A percentile compares a stretch with the other conserved stretches of the same genome.
Conservation (phyloP, 2,113 vertebrate species). For the Microcebus tavaratra region DNA sequence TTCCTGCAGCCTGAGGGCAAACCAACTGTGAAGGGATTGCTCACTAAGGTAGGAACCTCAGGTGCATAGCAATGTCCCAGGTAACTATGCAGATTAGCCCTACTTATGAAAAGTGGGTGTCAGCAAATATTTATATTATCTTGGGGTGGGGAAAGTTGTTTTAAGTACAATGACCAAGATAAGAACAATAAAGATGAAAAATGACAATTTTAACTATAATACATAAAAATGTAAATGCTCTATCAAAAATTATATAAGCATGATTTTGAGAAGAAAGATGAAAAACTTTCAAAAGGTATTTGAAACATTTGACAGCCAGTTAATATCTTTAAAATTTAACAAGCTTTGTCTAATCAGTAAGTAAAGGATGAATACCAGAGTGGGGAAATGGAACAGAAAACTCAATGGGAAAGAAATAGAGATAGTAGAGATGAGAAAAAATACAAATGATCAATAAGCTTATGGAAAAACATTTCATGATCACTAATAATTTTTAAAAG, state of each 20-base stretch:
- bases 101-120: background rate
- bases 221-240: background rate
- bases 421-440: background rate
- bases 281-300: background rate
- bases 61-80: background rate
- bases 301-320: background rate
- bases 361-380: background rate
- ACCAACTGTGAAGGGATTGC: constrained; percentile 91
- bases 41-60: constrained; percentile 91
- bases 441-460: background rate
- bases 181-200: constrained; percentile 17
- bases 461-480: background rate
- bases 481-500: background rate
- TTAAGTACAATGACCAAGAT: background rate
- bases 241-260: background rate
- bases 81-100: background rate
- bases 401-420: background rate
- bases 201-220: background rate
- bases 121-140: background rate
- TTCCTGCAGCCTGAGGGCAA: constrained; percentile 92
- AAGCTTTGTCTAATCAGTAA: background rate
- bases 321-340: background rate
- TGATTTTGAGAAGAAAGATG: background rate
- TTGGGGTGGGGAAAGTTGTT: background rate
- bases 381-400: background rate